phyloP scores from a whole-genome alignment of 35 echinoderm and acorn worm genomes.

The Ophioderma brevispina region DNA sequence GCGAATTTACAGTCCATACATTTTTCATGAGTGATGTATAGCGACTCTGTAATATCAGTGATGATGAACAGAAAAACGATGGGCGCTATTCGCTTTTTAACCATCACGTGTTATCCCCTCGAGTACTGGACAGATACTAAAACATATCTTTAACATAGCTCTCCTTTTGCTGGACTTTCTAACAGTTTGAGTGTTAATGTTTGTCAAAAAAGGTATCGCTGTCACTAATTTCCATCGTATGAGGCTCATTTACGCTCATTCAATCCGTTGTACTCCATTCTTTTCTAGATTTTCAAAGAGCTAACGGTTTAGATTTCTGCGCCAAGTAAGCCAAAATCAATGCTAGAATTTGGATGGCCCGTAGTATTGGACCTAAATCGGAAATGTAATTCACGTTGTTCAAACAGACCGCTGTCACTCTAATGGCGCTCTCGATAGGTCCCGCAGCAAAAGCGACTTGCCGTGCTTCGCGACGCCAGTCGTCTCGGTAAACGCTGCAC shows the following conservation, averaged over 20 bases:
- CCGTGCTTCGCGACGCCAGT: conserved; percentile 49
- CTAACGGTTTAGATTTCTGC: neutral
- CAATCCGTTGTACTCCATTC: neutral
- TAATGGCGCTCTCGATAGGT: conserved; percentile 45
- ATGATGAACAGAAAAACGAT: neutral
- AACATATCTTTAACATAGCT: neutral
- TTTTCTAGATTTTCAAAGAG: neutral
- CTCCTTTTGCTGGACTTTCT: neutral
- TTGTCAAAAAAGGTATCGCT: neutral
- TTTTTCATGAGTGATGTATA: neutral
- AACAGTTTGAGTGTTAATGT: conserved; percentile 1
- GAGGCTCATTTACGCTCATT: neutral
- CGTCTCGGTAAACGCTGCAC: conserved; percentile 23
- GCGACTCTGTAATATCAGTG: neutral
- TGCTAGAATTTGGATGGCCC: conserved; percentile 45
- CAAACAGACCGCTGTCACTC: conserved; percentile 65
- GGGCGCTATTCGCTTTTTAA: neutral
- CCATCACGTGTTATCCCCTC: neutral
- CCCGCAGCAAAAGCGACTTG: conserved; percentile 49
- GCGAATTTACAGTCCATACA: neutral
- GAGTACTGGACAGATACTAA: neutral
- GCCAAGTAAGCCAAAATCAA: conserved; percentile 18
- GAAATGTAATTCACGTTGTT: conserved; percentile 80
- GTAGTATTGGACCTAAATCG: conserved; percentile 50
- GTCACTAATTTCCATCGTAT: conserved; percentile 1